phyloP scores from a whole-genome alignment of 2,113 vertebrate species.

The Zosterops hypoxanthus region DNA sequence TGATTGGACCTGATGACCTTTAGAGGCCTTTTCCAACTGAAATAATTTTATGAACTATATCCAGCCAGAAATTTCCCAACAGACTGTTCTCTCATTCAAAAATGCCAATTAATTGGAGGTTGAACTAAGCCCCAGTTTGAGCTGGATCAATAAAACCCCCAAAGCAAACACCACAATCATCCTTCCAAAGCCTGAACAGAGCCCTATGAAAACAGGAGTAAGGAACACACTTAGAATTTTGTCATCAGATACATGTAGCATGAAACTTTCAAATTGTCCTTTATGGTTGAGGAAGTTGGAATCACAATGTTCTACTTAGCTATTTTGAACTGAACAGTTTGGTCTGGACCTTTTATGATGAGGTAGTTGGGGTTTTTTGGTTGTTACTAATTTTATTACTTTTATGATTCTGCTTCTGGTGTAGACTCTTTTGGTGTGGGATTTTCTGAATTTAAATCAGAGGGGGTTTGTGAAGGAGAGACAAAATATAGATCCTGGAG shows the following conservation, averaged over 20 bases:
- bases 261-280: background rate
- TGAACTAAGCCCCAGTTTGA: background rate
- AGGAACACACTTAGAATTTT: background rate
- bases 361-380: fast-evolving
- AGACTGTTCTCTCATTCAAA: background rate
- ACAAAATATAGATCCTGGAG: background rate
- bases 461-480: background rate
- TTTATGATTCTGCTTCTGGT: background rate
- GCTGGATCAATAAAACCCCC: background rate
- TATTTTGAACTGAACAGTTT: background rate
- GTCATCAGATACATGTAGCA: background rate
- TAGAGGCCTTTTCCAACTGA: background rate
- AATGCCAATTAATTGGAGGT: background rate
- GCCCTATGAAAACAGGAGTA: background rate
- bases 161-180: background rate
- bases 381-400: fast-evolving
- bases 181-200: background rate
- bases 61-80: background rate
- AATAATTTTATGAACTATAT: background rate
- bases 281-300: background rate
- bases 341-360: background rate
- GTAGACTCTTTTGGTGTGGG: background rate
- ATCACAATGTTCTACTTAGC: background rate
- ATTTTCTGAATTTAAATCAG: background rate
- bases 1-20: background rate